Evolutionary conservation across 2,797 vertebrate genomes (phyloP), one percentile per base, ranked within the genome.

Genomic region (Schizothorax lantsangensis): DNA sequence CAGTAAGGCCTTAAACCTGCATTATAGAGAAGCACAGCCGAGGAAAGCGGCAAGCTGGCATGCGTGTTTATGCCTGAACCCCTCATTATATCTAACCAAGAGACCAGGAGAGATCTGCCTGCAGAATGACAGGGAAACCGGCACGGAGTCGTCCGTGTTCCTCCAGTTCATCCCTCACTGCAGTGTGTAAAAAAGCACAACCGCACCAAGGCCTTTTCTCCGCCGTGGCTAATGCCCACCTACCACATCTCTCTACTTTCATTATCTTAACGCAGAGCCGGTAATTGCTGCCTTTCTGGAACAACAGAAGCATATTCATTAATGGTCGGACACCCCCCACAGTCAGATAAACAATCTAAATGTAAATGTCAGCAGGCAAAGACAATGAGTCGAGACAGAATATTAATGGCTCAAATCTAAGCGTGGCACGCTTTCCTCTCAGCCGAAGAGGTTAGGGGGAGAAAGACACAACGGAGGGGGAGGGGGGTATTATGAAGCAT

Each of bases 261-360:
- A 91, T 90, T 89, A 90, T 89, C 78, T 84, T 85, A 79, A 79
- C 79, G 81, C 91, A 87, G 68, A 85, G 89, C 92, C 84, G 83
- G 92, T 93, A 94, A 93, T 94, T 94, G 91, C 90, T 85, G 91
- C 92, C 92, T 88, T 93, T 91, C 74, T 88, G 91, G 84, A 93
- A 86, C 91, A 92, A 92, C 82, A 15, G 84, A 91, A 87, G 87
- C 84, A 91, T 89, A 90, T 92, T 93, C 91, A 93, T 94, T 91
- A 92, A 88, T 78, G 86, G 38, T 75, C 75, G 68, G 83, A 83
- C 82, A 87, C 82, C 82, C 87, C 79, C 89, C 49, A 79, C 57
- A 36, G 47, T 57, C 81, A 85, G 91, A 92, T 88, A 90, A 94
- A 94, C 93, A 93, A 91, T 93, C 93, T 94, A 95, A 95, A 94